Percentiles rank a stretch among this genome's conserved stretches.
phyloP scores from a whole-genome alignment of 2,797 vertebrate genomes.

The Synanceia verrucosa region DNA sequence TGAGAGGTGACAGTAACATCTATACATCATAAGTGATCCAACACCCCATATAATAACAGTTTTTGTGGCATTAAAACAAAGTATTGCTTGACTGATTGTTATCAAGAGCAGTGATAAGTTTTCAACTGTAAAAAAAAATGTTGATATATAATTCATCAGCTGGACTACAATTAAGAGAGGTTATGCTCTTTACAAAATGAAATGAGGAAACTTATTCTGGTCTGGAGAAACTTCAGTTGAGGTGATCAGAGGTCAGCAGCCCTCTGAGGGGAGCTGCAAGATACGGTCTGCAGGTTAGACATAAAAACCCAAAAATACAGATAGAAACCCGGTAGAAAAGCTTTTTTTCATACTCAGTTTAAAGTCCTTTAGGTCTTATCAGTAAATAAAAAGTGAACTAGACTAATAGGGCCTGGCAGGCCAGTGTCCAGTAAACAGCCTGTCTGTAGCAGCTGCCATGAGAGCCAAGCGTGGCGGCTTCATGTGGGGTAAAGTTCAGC shows the following conservation, averaged over 20 bases:
- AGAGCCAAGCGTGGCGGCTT: conserved; percentile 46
- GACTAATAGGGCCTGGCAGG: conserved; percentile 15
- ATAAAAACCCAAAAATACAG: background rate
- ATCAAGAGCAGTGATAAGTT: background rate
- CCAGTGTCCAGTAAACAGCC: conserved; percentile 53
- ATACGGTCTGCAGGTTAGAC: background rate
- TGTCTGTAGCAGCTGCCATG: conserved; percentile 67
- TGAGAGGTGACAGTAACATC: background rate
- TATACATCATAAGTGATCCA: background rate
- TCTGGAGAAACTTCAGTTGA: conserved; percentile 17
- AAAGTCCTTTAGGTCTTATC: background rate
- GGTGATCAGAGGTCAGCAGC: conserved; percentile 16
- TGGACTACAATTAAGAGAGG: no score
- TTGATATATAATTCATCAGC: background rate
- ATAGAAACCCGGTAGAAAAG: background rate
- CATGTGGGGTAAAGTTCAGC: conserved; percentile 83
- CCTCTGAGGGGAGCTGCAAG: conserved; percentile 15
- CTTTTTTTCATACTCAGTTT: background rate
- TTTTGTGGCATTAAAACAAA: background rate
- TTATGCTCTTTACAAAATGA: background rate
- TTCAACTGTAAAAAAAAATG: background rate
- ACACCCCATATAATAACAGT: background rate
- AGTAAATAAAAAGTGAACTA: background rate
- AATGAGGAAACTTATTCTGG: conserved; percentile 18
- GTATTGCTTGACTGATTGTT: background rate